phyloP scores from a whole-genome alignment of 2,113 vertebrate genomes.

The Callospermophilus lateralis region DNA sequence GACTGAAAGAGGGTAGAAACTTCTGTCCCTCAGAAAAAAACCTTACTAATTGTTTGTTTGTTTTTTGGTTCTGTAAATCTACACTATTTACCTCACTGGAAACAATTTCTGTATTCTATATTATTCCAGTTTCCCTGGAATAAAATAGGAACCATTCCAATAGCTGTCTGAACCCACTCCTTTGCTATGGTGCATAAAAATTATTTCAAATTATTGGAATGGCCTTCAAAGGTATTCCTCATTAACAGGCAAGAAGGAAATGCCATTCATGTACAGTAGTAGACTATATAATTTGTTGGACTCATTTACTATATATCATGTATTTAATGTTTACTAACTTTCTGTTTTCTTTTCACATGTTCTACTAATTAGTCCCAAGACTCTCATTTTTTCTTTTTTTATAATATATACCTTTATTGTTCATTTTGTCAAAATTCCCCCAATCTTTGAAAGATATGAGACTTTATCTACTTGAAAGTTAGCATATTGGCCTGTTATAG shows the following conservation, averaged over 20 bases:
- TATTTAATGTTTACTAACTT: not conserved
- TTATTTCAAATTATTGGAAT: too few species aligned
- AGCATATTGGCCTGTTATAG: not conserved
- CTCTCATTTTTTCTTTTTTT: not conserved
- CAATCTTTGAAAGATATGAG: not conserved
- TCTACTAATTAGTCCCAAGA: not conserved
- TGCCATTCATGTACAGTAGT: not conserved
- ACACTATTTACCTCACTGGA: not conserved
- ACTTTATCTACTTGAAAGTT: not conserved
- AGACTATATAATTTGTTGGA: not conserved
- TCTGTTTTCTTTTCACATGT: not conserved
- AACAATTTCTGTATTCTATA: not conserved
- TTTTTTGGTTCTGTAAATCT: not conserved
- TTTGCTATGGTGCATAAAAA: not conserved
- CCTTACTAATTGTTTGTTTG: not conserved
- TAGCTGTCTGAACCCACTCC: not conserved
- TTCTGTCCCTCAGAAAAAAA: not conserved
- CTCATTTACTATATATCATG: not conserved
- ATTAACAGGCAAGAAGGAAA: not conserved
- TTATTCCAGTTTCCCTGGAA: too few species aligned
- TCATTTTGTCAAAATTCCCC: not conserved
- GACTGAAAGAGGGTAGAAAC: not conserved
- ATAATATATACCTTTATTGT: not conserved
- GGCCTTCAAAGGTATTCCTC: not conserved
- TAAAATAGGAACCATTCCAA: not conserved